Conservation (phyloP, 64 coral and sea anemone genomes). For the Orbicella faveolata region DNA sequence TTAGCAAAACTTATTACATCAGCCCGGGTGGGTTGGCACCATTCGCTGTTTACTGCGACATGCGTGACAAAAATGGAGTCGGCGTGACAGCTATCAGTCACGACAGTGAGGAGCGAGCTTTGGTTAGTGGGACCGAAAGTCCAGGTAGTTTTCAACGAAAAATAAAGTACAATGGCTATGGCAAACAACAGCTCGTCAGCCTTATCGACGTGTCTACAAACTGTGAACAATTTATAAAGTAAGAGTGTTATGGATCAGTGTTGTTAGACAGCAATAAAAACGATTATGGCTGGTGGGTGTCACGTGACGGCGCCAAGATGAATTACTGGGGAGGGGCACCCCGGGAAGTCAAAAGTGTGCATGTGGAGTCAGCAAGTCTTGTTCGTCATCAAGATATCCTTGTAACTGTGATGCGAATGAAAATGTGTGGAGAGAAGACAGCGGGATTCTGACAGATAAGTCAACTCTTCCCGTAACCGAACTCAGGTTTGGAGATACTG, state of each 20-base stretch:
- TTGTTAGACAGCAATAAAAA: background rate
- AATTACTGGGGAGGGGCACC: slow-evolving; percentile 41
- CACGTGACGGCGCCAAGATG: slow-evolving; percentile 29
- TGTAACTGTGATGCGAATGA: slow-evolving; percentile 47
- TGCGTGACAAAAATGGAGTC: slow-evolving; percentile 42
- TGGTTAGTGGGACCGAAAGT: background rate
- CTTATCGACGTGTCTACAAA: background rate
- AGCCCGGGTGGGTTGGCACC: background rate
- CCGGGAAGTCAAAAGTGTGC: slow-evolving; percentile 10
- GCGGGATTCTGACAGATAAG: slow-evolving; percentile 31
- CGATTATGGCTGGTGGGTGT: slow-evolving; percentile 29
- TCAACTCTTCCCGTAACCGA: slow-evolving; percentile 16
- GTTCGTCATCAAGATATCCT: background rate
- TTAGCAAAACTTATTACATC: slow-evolving; percentile 26
- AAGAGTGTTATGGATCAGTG: slow-evolving; percentile 2
- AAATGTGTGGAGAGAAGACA: slow-evolving; percentile 27
- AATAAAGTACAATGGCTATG: background rate
- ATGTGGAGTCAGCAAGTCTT: slow-evolving; percentile 2
- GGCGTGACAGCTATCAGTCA: slow-evolving; percentile 53
- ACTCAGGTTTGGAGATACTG: slow-evolving; percentile 23
- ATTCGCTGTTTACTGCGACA: slow-evolving; percentile 49
- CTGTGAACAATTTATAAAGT: slow-evolving; percentile 26
- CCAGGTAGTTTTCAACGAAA: background rate
- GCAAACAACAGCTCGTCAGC: background rate
- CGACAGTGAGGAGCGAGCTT: slow-evolving; percentile 36